Base-by-base conservation (phyloP, 2,797 vertebrate genomes). In the Linurgus olivaceus region DNA sequence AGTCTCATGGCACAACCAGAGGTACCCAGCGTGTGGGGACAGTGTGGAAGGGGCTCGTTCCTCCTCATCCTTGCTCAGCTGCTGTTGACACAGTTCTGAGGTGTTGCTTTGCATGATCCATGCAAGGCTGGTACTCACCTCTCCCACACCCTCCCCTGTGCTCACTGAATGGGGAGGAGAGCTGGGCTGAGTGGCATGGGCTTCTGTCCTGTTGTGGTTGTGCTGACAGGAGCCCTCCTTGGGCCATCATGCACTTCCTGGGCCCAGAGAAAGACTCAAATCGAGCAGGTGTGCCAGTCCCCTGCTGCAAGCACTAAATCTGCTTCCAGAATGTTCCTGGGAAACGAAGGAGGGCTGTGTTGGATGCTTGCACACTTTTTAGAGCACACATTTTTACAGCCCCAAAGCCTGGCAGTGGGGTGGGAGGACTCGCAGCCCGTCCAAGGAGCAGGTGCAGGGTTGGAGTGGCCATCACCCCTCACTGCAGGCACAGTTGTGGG, bases 71-170 rank as follows among this genome's bases (percentile, higher is more conserved):
- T 0, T 0, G 1, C 47, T 65, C 40, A 42, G 7, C 38, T 26
- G 10, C 25, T 42, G 21, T 25, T 9, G 9, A 33, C 21, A 1
- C 1, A 3, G 28, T 14, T 45, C 31, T 1, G 13, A 50, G 54
- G 37, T 6, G 13, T 11, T 11, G 4, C 14, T 52, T 25, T 10
- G 25, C 7, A 1, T 0, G 2, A 17, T n/a, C 51, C 0, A 0
- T 0, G 3, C 1, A 1, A 37, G 29, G 25, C 37, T 63, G 51
- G 65, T 21, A 2, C 44, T 58, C 6, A 1, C 3, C 14, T 52
- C 38, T 72, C 10, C 38, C 2, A 7, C 5, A 3, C 40, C 51
- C 28, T 52, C 0, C 1, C 11, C 31, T 42, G 42, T 65, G n/a
- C 18, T 45, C 40, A 21, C 7, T 10, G 0, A 0, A 0, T 52